Evolutionary conservation across 2,888 invertebrate genomes (phyloP).

Genomic region (Sussaba pulchella): DNA sequence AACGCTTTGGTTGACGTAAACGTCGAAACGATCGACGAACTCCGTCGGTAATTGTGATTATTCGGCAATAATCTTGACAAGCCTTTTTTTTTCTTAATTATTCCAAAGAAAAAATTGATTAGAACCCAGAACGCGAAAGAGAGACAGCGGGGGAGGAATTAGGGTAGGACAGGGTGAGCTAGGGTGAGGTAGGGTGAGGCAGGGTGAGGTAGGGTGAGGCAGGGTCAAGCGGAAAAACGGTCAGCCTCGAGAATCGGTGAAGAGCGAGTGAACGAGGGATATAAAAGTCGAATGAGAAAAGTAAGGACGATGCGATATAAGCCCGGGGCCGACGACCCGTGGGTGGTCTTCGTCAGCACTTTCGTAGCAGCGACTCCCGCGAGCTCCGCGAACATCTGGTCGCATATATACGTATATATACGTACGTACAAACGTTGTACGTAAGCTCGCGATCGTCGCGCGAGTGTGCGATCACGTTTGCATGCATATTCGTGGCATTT

Average conservation of each 20-base stretch:
- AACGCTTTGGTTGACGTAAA: constrained; percentile 6
- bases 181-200: constrained; percentile 22
- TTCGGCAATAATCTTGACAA: constrained; percentile 61
- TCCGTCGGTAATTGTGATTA: constrained; percentile 61
- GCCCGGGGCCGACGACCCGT: constrained; percentile 70
- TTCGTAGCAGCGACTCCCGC: constrained; percentile 66
- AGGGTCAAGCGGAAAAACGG: no score
- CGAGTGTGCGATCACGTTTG: constrained; percentile 45
- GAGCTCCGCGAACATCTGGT: constrained; percentile 65
- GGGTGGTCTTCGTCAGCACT: constrained; percentile 72
- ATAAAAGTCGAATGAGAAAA: constrained; percentile 58
- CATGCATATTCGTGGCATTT: constrained; percentile 58
- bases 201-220: background rate
- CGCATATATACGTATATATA: constrained; percentile 43
- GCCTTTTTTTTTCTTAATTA: constrained; percentile 29
- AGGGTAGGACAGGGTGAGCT: constrained; percentile 60
- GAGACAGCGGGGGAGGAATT: constrained; percentile 62
- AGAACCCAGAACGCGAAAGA: constrained; percentile 6
- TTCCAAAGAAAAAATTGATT: no score
- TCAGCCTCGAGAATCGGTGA: no score
- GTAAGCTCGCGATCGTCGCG: no score
- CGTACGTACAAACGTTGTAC: no score
- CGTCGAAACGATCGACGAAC: constrained; percentile 31
- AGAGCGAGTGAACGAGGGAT: constrained; percentile 37
- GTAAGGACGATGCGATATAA: constrained; percentile 68